Conservation (phyloP, 2,113 vertebrate species). For the Myodes glareolus region DNA sequence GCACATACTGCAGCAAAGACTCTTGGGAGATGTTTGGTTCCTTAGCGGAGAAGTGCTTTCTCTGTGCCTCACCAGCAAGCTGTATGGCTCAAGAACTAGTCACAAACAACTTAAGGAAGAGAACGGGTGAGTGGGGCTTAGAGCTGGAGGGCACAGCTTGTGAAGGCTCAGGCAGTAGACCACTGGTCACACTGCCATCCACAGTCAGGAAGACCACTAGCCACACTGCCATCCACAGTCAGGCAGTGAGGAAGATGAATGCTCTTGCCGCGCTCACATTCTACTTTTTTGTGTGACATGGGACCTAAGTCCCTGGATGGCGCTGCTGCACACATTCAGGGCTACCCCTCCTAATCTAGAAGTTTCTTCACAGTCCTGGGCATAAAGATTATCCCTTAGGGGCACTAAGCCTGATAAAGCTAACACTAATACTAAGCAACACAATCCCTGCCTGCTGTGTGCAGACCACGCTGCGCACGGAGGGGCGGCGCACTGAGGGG, state of each 20-base stretch:
- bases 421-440: neutral
- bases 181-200: neutral
- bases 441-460: neutral
- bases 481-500: no score
- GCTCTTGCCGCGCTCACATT: no score
- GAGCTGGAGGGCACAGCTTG: neutral
- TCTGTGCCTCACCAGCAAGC: neutral
- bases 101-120: neutral
- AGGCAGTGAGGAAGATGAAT: neutral
- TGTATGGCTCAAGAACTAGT: neutral
- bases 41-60: neutral
- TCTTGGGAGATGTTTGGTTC: neutral
- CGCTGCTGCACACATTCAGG: neutral
- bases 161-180: rapidly evolving
- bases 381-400: neutral
- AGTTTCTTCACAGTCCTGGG: neutral
- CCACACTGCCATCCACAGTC: neutral
- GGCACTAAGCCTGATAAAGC: neutral
- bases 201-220: no score
- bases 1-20: neutral
- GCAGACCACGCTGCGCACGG: rapidly evolving
- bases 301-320: no score
- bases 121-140: no score
- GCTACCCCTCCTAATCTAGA: neutral
- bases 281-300: neutral